These are phyloP conservation scores for Camponotus fellah DNA, from an alignment of 2,888 invertebrate genomes.

Conservation along the genomic window DNA sequence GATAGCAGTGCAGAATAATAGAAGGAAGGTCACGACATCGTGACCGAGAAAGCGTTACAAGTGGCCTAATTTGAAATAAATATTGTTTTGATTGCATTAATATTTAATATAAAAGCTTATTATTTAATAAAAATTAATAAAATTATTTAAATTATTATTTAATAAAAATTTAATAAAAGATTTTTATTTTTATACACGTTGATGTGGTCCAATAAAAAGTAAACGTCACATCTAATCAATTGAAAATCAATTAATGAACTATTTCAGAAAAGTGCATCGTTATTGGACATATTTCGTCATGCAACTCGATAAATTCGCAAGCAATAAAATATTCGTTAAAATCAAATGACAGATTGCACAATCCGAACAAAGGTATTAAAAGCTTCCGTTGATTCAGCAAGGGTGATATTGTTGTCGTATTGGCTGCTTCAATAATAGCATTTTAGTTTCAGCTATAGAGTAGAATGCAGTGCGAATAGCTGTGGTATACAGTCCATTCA, in stretches of 20 bases:
- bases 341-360: constrained; percentile 8
- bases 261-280: neutral
- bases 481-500: constrained; percentile 2
- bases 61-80: neutral
- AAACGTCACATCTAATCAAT: neutral
- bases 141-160: too few relatives aligned
- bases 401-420: neutral
- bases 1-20: neutral
- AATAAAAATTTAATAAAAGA: too few relatives aligned
- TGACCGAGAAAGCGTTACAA: neutral
- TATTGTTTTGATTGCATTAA: neutral
- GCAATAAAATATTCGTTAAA: constrained; percentile 11
- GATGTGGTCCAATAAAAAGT: neutral
- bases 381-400: neutral
- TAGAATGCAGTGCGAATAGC: neutral
- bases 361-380: neutral
- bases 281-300: neutral
- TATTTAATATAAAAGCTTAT: neutral
- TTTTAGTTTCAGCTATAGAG: constrained; percentile 6
- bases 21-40: neutral
- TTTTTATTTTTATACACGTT: neutral
- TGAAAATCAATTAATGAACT: neutral
- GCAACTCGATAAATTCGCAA: neutral
- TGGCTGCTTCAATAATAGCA: constrained; percentile 2
- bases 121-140: too few relatives aligned